Percentiles rank a stretch among this genome's conserved stretches.
phyloP scores from a whole-genome alignment of 2,797 vertebrate species.

The Adrianichthys oophorus region DNA sequence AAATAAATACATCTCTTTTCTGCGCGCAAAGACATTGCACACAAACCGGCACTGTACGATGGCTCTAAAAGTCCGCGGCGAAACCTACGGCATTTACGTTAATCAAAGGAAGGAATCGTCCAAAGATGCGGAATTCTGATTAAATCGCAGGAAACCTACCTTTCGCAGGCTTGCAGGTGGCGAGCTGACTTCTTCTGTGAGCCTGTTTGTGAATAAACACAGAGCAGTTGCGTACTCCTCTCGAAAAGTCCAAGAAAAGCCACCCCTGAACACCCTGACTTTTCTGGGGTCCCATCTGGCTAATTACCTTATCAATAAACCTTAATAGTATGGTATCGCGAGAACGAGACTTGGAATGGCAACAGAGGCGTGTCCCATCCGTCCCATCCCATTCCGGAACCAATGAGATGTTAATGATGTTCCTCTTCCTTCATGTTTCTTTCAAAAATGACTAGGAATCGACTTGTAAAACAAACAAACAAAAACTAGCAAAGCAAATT shows the following conservation, averaged over 20 bases:
- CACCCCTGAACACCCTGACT: constrained; percentile 16
- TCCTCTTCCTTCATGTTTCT: too few species aligned
- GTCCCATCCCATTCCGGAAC: too few species aligned
- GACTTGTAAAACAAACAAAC: too few species aligned
- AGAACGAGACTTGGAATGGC: constrained; percentile 36
- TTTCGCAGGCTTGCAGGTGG: constrained; percentile 9
- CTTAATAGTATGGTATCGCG: constrained; percentile 34
- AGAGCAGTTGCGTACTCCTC: constrained; percentile 8
- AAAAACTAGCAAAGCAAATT: too few species aligned
- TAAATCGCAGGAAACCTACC: constrained; percentile 21
- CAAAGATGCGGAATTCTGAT: too few species aligned
- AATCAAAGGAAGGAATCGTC: too few species aligned
- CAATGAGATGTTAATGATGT: too few species aligned
- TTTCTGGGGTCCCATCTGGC: constrained; percentile 61
- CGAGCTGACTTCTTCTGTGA: constrained; percentile 1
- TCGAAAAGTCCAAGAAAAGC: constrained; percentile 4
- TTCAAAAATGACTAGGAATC: too few species aligned
- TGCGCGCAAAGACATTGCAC: not conserved
- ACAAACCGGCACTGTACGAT: too few species aligned
- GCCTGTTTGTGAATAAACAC: not conserved
- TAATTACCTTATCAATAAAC: constrained; percentile 67
- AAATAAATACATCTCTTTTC: not conserved
- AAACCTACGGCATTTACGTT: too few species aligned
- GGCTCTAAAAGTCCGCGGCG: too few species aligned
- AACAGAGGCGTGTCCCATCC: not conserved